A percentile compares a stretch with the other conserved stretches of the same genome.
Evolutionary conservation across 2,797 vertebrate genomes (phyloP).

Genomic region (Amazona finschi): DNA sequence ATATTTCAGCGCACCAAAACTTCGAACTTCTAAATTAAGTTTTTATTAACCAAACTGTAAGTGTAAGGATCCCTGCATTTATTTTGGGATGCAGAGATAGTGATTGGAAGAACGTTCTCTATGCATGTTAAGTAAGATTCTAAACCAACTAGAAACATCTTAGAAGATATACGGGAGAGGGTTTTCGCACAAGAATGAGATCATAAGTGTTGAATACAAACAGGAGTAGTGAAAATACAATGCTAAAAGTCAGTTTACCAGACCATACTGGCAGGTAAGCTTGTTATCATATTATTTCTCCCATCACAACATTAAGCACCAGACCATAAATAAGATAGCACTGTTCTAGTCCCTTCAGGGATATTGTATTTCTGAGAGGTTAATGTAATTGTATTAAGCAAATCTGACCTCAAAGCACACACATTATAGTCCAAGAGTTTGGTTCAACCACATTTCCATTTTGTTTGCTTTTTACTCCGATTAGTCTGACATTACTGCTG

Average conservation of each 20-base stretch:
- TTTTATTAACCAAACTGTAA: not conserved
- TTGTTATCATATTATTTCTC: not conserved
- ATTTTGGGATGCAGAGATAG: not conserved
- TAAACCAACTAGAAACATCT: not conserved
- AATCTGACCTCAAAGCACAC: not conserved
- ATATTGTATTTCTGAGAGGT: not conserved
- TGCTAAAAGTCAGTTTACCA: not conserved
- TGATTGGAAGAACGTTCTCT: not conserved
- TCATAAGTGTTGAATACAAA: not conserved
- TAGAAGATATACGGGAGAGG: not conserved
- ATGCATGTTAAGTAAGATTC: not conserved
- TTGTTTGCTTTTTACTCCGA: not conserved
- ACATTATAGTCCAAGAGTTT: not conserved
- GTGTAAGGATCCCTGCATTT: not conserved
- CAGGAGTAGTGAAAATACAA: not conserved
- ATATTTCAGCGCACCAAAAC: conserved; percentile 18
- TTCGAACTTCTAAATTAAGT: conserved; percentile 25
- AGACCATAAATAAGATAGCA: not conserved
- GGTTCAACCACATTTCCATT: not conserved
- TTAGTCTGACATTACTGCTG: not conserved
- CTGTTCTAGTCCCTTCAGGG: not conserved
- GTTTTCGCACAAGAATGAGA: not conserved
- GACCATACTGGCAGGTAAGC: not conserved
- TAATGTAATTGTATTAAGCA: not conserved
- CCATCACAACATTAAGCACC: not conserved